phyloP scores from a whole-genome alignment of 2,888 invertebrate species.

The Terebella lapidaria region DNA sequence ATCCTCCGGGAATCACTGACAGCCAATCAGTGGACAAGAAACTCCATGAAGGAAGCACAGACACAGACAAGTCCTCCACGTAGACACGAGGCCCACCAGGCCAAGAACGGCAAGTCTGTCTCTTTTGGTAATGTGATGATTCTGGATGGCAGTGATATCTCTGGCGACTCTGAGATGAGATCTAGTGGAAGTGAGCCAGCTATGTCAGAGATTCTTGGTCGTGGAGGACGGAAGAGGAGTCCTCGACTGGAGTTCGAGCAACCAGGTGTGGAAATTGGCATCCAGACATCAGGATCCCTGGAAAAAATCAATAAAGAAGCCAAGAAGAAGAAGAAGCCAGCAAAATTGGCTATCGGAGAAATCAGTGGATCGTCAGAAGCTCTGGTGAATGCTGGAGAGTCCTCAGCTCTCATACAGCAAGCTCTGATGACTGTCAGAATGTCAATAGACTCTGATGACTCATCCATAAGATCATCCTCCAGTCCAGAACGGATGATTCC shows the following conservation, averaged over 20 bases:
- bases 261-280: neutral
- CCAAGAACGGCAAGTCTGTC: neutral
- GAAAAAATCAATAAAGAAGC: neutral
- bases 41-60: neutral
- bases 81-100: neutral
- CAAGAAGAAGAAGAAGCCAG: no score
- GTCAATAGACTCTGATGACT: neutral
- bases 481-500: neutral
- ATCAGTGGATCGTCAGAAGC: neutral
- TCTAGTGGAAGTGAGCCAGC: neutral
- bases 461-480: neutral
- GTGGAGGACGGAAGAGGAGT: neutral
- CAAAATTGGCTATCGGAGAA: neutral
- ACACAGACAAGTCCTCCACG: neutral
- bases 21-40: neutral
- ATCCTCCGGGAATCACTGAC: neutral
- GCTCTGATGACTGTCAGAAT: neutral
- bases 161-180: neutral
- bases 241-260: no score
- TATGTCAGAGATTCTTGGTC: neutral
- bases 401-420: neutral
- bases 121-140: conserved; percentile 2
- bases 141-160: neutral
- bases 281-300: neutral
- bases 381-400: neutral